These are phyloP conservation scores for Danio albolineatus DNA, from an alignment of 2,797 vertebrate species.

Conservation along the genomic window DNA sequence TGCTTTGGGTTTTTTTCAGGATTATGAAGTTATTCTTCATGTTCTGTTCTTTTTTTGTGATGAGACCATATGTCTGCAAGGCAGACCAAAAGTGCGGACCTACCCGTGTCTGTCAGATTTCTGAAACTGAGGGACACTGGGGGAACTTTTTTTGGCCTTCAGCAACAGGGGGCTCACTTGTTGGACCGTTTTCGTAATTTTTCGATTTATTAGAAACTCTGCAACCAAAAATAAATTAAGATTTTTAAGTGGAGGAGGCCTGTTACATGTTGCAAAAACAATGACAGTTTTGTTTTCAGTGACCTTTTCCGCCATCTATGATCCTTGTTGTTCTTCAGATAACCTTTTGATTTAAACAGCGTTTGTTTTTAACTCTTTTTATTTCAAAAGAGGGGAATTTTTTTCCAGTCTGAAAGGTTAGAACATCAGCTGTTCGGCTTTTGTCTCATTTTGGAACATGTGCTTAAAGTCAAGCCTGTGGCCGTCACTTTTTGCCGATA, in stretches of 20 bases:
- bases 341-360: constrained; percentile 12
- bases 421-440: constrained; percentile 46
- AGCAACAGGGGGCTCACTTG: constrained; percentile 35
- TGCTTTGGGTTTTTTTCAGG: constrained; percentile 10
- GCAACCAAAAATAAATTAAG: constrained; percentile 47
- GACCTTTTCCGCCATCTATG: constrained; percentile 10
- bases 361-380: background rate
- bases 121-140: constrained; percentile 47
- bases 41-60: constrained; percentile 15
- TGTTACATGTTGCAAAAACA: constrained; percentile 13
- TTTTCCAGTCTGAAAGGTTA: constrained; percentile 5
- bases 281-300: background rate
- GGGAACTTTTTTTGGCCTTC: constrained; percentile 52
- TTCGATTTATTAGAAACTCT: constrained; percentile 51
- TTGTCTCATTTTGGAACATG: constrained; percentile 31
- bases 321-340: constrained; percentile 9
- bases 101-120: constrained; percentile 57
- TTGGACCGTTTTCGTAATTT: constrained; percentile 46
- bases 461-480: constrained; percentile 5
- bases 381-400: constrained; percentile 25
- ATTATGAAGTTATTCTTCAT: constrained; percentile 31
- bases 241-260: constrained; percentile 10
- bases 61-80: constrained; percentile 60
- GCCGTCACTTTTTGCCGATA: background rate
- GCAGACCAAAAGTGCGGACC: constrained; percentile 53